A percentile compares a stretch with the other conserved stretches of the same genome.
Evolutionary conservation across 2,797 vertebrate species (phyloP).

Genomic region (Enteromius fasciolatus): DNA sequence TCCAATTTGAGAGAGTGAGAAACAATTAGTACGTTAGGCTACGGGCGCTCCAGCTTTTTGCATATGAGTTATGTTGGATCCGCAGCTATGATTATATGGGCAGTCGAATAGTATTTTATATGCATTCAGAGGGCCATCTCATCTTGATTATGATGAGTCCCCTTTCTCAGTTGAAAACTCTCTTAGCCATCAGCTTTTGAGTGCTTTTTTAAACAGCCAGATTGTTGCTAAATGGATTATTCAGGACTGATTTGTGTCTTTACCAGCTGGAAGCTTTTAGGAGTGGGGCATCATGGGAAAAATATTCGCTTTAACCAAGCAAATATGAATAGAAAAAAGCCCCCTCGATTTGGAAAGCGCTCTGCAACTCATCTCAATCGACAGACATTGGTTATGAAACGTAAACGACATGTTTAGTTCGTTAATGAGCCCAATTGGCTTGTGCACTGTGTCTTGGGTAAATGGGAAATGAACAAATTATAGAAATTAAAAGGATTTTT

Average conservation of each 20-base stretch:
- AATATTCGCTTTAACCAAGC: conserved; percentile 38
- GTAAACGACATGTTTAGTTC: conserved; percentile 18
- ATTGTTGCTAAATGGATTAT: conserved; percentile 56
- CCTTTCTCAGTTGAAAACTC: conserved; percentile 54
- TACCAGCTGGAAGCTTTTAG: conserved; percentile 43
- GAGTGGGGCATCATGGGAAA: conserved; percentile 36
- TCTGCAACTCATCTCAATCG: conserved; percentile 12
- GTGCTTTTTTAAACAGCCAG: conserved; percentile 54
- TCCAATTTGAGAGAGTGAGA: conserved; percentile 51
- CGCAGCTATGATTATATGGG: conserved; percentile 57
- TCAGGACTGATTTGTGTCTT: conserved; percentile 59
- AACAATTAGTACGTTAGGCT: conserved; percentile 42
- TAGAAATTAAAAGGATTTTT: conserved; percentile 3
- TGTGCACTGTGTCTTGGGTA: conserved; percentile 18
- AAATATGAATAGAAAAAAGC: conserved; percentile 6
- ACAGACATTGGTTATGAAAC: conserved; percentile 10
- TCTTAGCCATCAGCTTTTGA: conserved; percentile 57
- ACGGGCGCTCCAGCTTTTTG: conserved; percentile 33
- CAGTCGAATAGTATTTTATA: conserved; percentile 61
- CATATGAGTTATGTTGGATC: conserved; percentile 53
- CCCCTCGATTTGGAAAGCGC: not conserved
- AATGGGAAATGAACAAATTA: conserved; percentile 20
- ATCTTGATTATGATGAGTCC: conserved; percentile 61
- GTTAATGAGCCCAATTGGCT: conserved; percentile 37
- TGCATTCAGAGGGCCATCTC: conserved; percentile 62